These are phyloP conservation scores for Aspidoscelis tigris DNA, from an alignment of 2,113 vertebrate species.

Conservation along the genomic window DNA sequence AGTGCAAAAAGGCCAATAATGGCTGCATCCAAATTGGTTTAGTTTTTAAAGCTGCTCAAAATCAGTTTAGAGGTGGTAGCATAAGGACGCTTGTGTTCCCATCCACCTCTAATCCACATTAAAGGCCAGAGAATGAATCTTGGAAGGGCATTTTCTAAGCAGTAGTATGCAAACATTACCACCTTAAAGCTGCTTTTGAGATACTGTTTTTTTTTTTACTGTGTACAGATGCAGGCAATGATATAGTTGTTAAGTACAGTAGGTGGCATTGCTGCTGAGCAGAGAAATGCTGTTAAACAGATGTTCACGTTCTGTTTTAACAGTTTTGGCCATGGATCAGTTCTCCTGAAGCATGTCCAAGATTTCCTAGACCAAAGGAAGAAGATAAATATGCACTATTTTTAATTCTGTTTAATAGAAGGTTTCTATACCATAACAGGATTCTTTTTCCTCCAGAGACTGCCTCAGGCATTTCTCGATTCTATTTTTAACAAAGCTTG, in stretches of 20 bases:
- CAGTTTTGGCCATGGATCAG: conserved; percentile 17
- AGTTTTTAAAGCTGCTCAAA: too few species aligned
- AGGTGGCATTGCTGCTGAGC: conserved; percentile 31
- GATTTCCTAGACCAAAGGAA: conserved; percentile 30
- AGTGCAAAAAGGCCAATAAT: too few species aligned
- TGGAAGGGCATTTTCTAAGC: too few species aligned
- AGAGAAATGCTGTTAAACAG: conserved; percentile 24
- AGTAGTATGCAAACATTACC: too few species aligned
- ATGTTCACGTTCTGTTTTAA: conserved; percentile 30
- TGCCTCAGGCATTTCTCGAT: conserved; percentile 6
- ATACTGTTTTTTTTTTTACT: too few species aligned
- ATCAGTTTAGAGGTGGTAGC: too few species aligned
- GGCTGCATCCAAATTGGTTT: too few species aligned
- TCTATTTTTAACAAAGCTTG: conserved; percentile 20
- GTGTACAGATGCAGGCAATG: not conserved
- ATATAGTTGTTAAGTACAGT: not conserved
- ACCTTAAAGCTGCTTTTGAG: too few species aligned
- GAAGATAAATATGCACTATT: conserved; percentile 40
- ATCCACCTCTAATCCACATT: too few species aligned
- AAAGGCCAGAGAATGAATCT: too few species aligned
- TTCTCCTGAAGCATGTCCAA: conserved; percentile 29
- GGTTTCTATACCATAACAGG: conserved; percentile 39
- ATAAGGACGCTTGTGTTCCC: too few species aligned
- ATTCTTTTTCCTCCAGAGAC: conserved; percentile 25
- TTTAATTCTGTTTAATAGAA: conserved; percentile 36